Evolutionary conservation across 1,140 invertebrate genomes (phyloP), one percentile per base, ranked within the genome.

Genomic region (Papilio glaucus): DNA sequence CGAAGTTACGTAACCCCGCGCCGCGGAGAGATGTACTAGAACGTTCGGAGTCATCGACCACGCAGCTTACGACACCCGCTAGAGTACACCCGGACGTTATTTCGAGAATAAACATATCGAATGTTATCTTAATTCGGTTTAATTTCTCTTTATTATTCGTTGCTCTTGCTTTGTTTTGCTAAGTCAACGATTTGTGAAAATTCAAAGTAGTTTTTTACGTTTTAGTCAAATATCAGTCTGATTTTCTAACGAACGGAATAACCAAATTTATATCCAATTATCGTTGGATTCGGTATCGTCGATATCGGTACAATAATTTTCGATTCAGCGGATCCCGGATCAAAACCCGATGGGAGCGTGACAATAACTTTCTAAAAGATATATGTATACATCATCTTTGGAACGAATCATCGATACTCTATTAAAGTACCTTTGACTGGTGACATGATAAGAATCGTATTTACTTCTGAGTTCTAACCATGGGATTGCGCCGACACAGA

Each of bases 11-110:
- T 87, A 93, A 92, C 81, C 69, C 75, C 38, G 72, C 76, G 69
- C 83, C 76, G 86, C 10, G 18, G 21, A 86, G 85, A 90, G 88
- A 89, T 90, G 87, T 87, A 86, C 90, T 91, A 86, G 88, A 91
- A 91, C 86, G 85, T 91, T 90, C 88, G 89, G 80, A 86, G 91
- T 91, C 91, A 91, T 91, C 91, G 91, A 93, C 91, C 91, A 93
- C 86, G 81, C 77, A 79, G 82, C 85, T 93, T 91, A 90, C 89
- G 88, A 90, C 88, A 90, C 85, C 80, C 77, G 75, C 78, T 78
- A 73, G 68, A 72, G 69, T 80, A 87, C 85, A 85, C 78, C 81
- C 81, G 80, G 76, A 83, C 77, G 75, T 74, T 72, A 69, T 77
- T 80, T 77, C 68, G 73, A 79, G 75, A 78, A 80, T 79, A 62